Evolutionary conservation across 1,140 invertebrate genomes (phyloP).

Genomic region (Sminthurides bifidus): DNA sequence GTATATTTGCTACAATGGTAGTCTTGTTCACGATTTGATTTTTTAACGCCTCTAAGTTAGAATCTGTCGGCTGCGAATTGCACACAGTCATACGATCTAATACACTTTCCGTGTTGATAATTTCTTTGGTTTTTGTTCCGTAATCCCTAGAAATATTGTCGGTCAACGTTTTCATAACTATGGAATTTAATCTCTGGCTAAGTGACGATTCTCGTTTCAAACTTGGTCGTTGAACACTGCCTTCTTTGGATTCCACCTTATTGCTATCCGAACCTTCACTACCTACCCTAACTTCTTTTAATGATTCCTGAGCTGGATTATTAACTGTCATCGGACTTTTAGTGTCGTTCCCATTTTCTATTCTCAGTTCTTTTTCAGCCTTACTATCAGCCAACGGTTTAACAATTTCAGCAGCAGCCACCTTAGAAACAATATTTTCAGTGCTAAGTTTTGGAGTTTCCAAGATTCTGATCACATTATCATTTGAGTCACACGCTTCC

Average conservation of each 20-base stretch:
- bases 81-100: slow-evolving; percentile 4
- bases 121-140: slow-evolving; percentile 8
- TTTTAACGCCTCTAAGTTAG: slow-evolving; percentile 44
- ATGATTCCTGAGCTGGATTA: neutral
- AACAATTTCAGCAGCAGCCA: too few relatives aligned
- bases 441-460: too few relatives aligned
- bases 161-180: slow-evolving; percentile 75
- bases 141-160: slow-evolving; percentile 73
- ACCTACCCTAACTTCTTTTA: neutral
- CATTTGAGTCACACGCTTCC: neutral
- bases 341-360: neutral
- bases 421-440: too few relatives aligned
- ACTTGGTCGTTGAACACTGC: neutral
- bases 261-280: slow-evolving; percentile 18
- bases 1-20: slow-evolving; percentile 59
- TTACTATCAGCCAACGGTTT: neutral
- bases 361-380: neutral
- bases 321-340: neutral
- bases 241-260: neutral
- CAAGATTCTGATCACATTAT: neutral
- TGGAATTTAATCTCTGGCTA: slow-evolving; percentile 73
- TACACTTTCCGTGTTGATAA: neutral
- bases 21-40: slow-evolving; percentile 64
- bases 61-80: neutral
- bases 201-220: slow-evolving; percentile 51